Percentiles rank a stretch among this genome's conserved stretches.
Evolutionary conservation across 2,797 vertebrate species (phyloP).

Genomic region (Ispidina lecontei): DNA sequence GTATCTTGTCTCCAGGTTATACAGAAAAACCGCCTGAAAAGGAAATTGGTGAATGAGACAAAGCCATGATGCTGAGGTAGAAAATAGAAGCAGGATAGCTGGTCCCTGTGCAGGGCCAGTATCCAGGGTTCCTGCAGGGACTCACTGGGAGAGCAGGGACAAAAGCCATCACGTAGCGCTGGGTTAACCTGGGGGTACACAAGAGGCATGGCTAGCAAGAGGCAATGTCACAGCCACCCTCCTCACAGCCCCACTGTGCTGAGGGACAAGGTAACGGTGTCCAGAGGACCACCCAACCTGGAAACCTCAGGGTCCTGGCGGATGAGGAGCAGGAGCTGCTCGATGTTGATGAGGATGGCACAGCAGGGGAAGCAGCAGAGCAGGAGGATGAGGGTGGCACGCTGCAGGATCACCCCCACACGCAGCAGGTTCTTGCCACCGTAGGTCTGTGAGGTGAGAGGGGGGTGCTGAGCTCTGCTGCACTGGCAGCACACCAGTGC

Average conservation of each 20-base stretch:
- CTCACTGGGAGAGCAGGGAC: constrained; percentile 90
- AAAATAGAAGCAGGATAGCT: not conserved
- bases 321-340: constrained; percentile 81
- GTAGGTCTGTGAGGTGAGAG: constrained; percentile 78
- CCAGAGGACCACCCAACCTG: constrained; percentile 68
- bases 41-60: not conserved
- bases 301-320: constrained; percentile 84
- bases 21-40: constrained; percentile 85
- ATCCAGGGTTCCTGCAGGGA: not conserved
- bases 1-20: constrained; percentile 80
- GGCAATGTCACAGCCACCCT: accelerated
- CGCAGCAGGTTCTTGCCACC: constrained; percentile 87
- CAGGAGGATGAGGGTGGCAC: constrained; percentile 83
- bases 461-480: not conserved
- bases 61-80: not conserved
- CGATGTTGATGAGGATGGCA: constrained; percentile 85
- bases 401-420: constrained; percentile 87
- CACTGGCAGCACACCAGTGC: accelerated
- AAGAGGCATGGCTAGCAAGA: not conserved
- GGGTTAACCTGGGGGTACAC: constrained; percentile 80
- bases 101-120: accelerated
- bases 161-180: constrained; percentile 81
- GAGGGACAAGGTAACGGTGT: not conserved
- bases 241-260: not conserved
- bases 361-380: constrained; percentile 89